Evolutionary conservation across 2,113 vertebrate species (phyloP).

Genomic region (Talpa occidentalis): DNA sequence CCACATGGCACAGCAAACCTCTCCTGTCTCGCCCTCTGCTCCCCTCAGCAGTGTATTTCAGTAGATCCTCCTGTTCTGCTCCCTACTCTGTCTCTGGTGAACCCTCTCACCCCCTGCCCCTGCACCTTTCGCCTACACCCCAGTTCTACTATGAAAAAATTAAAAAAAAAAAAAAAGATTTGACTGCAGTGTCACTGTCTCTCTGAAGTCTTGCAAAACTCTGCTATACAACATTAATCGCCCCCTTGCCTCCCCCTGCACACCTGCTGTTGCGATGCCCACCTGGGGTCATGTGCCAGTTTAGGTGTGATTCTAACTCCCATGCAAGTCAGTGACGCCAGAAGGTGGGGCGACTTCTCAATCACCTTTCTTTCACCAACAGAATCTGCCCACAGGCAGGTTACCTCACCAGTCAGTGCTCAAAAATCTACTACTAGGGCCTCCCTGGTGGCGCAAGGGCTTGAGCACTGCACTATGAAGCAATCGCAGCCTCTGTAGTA

Average conservation of each 20-base stretch:
- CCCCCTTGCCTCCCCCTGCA: not conserved
- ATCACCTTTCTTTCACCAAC: not conserved
- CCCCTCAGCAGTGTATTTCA: too few species aligned
- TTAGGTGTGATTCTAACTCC: not conserved
- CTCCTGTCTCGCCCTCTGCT: too few species aligned
- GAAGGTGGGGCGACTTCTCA: not conserved
- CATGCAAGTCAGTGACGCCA: not conserved
- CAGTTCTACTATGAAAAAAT: not conserved
- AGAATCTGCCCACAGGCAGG: not conserved
- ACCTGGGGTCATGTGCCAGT: not conserved
- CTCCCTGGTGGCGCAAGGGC: too few species aligned
- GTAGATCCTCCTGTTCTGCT: too few species aligned
- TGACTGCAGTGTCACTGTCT: not conserved
- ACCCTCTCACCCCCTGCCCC: not conserved
- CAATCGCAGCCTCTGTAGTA: too few species aligned
- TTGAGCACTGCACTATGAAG: too few species aligned
- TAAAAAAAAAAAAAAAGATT: too few species aligned
- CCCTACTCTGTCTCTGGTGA: too few species aligned
- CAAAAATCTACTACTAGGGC: not conserved
- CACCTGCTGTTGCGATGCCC: rapidly evolving
- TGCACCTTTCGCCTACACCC: not conserved
- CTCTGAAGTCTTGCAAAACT: not conserved
- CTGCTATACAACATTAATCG: not conserved
- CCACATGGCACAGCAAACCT: too few species aligned
- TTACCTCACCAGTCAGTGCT: not conserved